Percentiles rank a stretch among this genome's conserved stretches.
These are phyloP conservation scores for Clepsis dumicolana DNA, from an alignment of 2,888 invertebrate genomes.

Conservation along the genomic window DNA sequence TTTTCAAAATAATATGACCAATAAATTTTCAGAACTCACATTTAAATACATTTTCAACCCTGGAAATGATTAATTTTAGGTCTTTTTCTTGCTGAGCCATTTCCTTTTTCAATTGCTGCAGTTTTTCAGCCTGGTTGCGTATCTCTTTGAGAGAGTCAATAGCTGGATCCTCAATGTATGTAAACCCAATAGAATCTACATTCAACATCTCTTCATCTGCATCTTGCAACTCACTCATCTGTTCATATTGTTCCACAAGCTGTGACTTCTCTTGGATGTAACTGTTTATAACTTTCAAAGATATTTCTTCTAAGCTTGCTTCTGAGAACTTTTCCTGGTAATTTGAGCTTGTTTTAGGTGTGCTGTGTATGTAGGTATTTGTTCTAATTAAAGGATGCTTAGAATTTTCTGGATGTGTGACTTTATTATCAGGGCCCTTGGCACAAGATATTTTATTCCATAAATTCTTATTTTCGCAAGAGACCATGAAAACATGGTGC, in stretches of 20 bases:
- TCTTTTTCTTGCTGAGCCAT: constrained; percentile 87
- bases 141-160: constrained; percentile 88
- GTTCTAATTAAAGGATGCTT: constrained; percentile 74
- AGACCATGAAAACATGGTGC: constrained; percentile 93
- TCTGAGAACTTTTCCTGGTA: constrained; percentile 85
- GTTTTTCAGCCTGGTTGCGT: constrained; percentile 87
- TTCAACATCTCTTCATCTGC: constrained; percentile 81
- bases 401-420: constrained; percentile 55
- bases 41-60: constrained; percentile 68
- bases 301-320: constrained; percentile 92
- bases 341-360: constrained; percentile 86
- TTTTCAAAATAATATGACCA: neutral
- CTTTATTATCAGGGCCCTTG: constrained; percentile 67
- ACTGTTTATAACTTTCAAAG: constrained; percentile 89
- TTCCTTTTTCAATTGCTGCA: constrained; percentile 87
- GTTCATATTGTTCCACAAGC: constrained; percentile 88
- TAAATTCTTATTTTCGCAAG: constrained; percentile 92
- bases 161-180: constrained; percentile 86
- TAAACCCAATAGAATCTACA: constrained; percentile 87
- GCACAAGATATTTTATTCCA: constrained; percentile 90
- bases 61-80: constrained; percentile 80
- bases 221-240: constrained; percentile 88
- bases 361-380: constrained; percentile 90
- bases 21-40: constrained; percentile 54
- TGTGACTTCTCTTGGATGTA: constrained; percentile 90